Conservation (phyloP, 2,113 vertebrate species). For the pig (Sus scrofa) region DNA sequence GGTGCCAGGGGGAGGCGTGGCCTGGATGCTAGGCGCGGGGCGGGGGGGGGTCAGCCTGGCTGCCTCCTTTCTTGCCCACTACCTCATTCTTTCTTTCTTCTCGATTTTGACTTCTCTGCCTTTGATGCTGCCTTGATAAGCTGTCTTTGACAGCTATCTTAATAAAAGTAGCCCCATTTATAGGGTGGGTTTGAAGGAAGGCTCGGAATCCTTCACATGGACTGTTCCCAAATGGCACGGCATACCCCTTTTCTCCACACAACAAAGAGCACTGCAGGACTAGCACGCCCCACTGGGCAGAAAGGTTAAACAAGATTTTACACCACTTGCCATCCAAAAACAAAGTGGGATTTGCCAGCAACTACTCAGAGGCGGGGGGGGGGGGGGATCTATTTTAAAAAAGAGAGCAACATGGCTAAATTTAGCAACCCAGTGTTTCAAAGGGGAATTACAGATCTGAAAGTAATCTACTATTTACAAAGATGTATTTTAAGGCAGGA, state of each 20-base stretch:
- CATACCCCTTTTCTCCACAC: conserved; percentile 70
- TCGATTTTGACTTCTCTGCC: conserved; percentile 43
- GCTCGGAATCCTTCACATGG: neutral
- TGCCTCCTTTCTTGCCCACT: neutral
- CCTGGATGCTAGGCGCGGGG: neutral
- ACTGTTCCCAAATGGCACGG: conserved; percentile 28
- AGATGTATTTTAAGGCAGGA: conserved; percentile 64
- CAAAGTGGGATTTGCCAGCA: conserved; percentile 77
- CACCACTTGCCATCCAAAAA: conserved; percentile 77
- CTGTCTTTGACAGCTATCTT: neutral
- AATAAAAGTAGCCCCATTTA: neutral
- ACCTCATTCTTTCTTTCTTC: conserved; percentile 16
- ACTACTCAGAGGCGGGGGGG: conserved; percentile 69
- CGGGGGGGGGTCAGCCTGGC: neutral
- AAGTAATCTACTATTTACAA: conserved; percentile 70
- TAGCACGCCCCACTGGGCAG: conserved; percentile 54
- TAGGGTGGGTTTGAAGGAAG: neutral
- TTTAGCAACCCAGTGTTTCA: conserved; percentile 77
- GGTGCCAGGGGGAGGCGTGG: neutral
- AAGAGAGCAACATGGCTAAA: conserved; percentile 71
- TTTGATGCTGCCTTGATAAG: neutral
- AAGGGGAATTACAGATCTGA: conserved; percentile 71
- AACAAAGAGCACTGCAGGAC: conserved; percentile 75
- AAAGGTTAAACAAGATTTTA: conserved; percentile 79
- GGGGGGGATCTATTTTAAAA: conserved; percentile 63